Base-by-base conservation (phyloP, 2,888 invertebrate genomes). In the Galeruca laticollis region DNA sequence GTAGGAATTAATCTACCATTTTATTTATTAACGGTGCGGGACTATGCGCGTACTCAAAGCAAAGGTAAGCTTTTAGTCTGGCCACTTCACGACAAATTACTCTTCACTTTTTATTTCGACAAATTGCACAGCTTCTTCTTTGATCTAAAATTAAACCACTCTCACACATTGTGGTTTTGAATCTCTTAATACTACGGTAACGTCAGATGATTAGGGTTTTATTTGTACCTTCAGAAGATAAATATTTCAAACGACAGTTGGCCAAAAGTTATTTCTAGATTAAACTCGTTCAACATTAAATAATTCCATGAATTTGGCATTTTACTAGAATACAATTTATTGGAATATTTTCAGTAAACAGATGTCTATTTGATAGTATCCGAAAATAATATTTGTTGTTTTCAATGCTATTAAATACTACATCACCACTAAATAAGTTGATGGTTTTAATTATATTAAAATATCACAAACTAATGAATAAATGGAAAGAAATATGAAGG, bases 1-100 rank as follows among this genome's bases (percentile, higher is more conserved):
- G 73, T 70, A 56, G 65, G 74, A 69, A 74, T 72, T 76, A 75
- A 77, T 75, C 77, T 74, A 73, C 21, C 68, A 69, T 68, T 72
- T 69, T 74, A 72, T 74, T 72, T 74, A 74, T 74, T 64, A 71
- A 66, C 60, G 43, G 47, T 11, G 56, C 56, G 56, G 35, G 56
- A 57, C 35, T 57, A 3, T 4, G 18, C 35, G 26, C 31, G 18
- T 18, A 40, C 40, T 52, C 61, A 70, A 56, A 37, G 69, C 63
- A 72, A 69, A 72, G 69, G 68, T 54, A 57, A 35, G 52, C 63
- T 67, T 65, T 69, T 69, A 54, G 61, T 72, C 62, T 63, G 69
- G 69, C 69, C 67, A 57, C 69, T 62, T 21, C 67, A 63, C 59
- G 69, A 72, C 72, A 72, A 72, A 72, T 72, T 72, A 56, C 68